A percentile compares a stretch with the other conserved stretches of the same genome.
phyloP scores from a whole-genome alignment of 2,113 vertebrate genomes.

The Platysteira castanea region DNA sequence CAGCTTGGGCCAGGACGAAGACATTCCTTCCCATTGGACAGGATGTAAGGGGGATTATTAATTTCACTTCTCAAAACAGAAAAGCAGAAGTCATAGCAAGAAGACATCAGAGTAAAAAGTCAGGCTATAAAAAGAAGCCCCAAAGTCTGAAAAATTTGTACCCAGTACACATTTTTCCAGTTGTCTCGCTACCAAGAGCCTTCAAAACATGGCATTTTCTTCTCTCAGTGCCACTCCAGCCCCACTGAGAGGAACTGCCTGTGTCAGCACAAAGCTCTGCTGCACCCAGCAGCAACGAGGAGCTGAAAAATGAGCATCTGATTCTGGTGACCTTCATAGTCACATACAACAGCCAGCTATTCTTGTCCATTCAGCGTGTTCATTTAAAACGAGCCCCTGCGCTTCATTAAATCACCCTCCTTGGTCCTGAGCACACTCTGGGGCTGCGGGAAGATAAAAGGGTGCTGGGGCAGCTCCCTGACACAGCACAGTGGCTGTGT shows the following conservation, averaged over 20 bases:
- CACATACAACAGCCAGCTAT: neutral
- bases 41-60: neutral
- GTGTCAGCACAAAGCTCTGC: slow-evolving; percentile 23
- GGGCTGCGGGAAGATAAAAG: neutral
- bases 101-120: neutral
- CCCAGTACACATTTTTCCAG: neutral
- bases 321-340: neutral
- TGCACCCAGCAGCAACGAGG: neutral
- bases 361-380: neutral
- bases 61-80: slow-evolving; percentile 3
- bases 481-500: neutral
- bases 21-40: slow-evolving; percentile 11
- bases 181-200: neutral
- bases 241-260: neutral
- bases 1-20: neutral
- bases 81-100: neutral
- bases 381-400: neutral
- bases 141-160: neutral
- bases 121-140: neutral
- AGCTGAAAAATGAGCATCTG: slow-evolving; percentile 38
- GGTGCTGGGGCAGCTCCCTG: neutral
- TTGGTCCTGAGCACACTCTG: neutral
- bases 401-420: neutral
- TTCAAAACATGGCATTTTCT: neutral
- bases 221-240: neutral